These are phyloP conservation scores for Euclidia mi DNA, from an alignment of 2,888 invertebrate species.

Conservation along the genomic window DNA sequence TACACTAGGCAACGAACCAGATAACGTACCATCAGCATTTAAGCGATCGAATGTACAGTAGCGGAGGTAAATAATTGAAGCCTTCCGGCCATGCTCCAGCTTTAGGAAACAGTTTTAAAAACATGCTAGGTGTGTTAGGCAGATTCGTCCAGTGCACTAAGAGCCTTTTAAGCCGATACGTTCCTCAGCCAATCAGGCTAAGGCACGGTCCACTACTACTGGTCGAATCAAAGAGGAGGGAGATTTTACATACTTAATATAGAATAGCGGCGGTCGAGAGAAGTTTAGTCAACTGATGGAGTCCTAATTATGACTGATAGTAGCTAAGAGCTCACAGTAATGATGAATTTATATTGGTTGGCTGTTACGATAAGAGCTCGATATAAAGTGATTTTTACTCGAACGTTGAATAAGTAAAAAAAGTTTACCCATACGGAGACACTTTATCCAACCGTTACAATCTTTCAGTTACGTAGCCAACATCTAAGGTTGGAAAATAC, in stretches of 20 bases:
- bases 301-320: constrained; percentile 56
- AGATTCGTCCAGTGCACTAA: constrained; percentile 41
- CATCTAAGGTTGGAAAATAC: not conserved
- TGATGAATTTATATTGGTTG: constrained; percentile 47
- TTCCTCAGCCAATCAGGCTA: constrained; percentile 13
- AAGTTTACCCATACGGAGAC: constrained; percentile 19
- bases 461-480: constrained; percentile 40
- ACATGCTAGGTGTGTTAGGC: constrained; percentile 47
- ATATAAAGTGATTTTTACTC: constrained; percentile 49
- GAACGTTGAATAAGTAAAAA: constrained; percentile 19
- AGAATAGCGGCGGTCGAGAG: constrained; percentile 40
- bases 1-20: constrained; percentile 18
- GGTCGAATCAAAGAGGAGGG: constrained; percentile 34
- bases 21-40: constrained; percentile 28
- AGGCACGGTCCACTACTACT: constrained; percentile 20
- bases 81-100: constrained; percentile 64
- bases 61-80: constrained; percentile 67
- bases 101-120: constrained; percentile 68
- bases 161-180: constrained; percentile 41
- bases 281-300: constrained; percentile 65
- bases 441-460: constrained; percentile 25
- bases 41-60: constrained; percentile 37
- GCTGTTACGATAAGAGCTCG: constrained; percentile 48
- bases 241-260: constrained; percentile 49
- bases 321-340: constrained; percentile 43